These are phyloP conservation scores for Holacanthella duospinosa DNA, from an alignment of 2,888 invertebrate species.

Conservation along the genomic window DNA sequence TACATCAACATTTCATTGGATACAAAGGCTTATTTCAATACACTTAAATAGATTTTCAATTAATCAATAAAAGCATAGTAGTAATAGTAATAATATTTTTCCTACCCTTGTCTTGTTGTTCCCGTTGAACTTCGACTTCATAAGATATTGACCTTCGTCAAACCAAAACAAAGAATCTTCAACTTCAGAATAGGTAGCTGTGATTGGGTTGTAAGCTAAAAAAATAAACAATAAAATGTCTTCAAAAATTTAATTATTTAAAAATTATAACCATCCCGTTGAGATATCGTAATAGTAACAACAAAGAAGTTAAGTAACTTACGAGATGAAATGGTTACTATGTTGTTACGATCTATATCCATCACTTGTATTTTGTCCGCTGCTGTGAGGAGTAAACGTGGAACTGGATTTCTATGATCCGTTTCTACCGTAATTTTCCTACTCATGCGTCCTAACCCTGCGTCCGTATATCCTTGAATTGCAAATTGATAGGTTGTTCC, in stretches of 20 bases:
- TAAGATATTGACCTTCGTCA: conserved; percentile 61
- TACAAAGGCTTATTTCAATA: neutral
- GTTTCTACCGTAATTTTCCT: conserved; percentile 56
- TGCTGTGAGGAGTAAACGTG: conserved; percentile 63
- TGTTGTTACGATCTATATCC: conserved; percentile 58
- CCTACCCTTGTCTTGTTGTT: conserved; percentile 40
- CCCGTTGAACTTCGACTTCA: conserved; percentile 52
- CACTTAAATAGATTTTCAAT: neutral
- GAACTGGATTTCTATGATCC: conserved; percentile 55
- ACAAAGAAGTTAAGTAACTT: neutral
- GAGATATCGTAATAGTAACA: no score
- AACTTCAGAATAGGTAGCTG: conserved; percentile 22
- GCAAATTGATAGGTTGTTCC: no score
- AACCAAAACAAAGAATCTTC: conserved; percentile 65
- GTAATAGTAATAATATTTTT: neutral
- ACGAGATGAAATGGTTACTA: conserved; percentile 4
- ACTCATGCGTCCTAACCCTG: conserved; percentile 63
- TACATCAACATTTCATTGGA: neutral
- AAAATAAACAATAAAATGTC: neutral
- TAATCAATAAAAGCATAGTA: neutral
- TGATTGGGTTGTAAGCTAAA: conserved; percentile 22
- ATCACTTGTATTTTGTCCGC: conserved; percentile 60
- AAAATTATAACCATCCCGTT: neutral
- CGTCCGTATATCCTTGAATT: conserved; percentile 70
- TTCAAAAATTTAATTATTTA: neutral